These are phyloP conservation scores for Pituophis catenifer DNA, from an alignment of 2,113 vertebrate species.

Conservation along the genomic window DNA sequence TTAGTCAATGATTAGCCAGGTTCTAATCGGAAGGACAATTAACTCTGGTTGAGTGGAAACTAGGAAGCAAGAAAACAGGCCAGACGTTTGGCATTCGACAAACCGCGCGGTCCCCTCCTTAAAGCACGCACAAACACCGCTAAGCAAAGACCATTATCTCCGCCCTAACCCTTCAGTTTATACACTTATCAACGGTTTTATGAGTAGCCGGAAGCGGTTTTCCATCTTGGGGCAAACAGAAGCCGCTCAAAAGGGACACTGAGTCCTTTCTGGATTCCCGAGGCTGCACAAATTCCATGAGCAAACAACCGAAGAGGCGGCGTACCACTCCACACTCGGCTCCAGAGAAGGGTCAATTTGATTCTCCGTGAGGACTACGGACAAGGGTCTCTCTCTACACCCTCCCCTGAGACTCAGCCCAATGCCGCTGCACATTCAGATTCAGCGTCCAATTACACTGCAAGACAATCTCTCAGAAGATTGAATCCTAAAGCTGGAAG, in stretches of 20 bases:
- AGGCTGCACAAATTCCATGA: neutral
- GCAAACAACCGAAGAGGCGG: neutral
- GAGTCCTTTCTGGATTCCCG: neutral
- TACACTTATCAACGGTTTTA: neutral
- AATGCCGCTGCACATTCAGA: neutral
- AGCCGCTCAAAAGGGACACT: neutral
- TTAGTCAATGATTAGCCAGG: neutral
- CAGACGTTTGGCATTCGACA: neutral
- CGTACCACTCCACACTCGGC: neutral
- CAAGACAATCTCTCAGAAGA: neutral
- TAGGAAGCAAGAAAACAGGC: neutral
- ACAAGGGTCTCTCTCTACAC: neutral
- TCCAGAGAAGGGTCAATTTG: no score
- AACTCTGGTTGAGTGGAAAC: neutral
- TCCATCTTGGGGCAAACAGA: neutral
- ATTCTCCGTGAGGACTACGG: accelerated
- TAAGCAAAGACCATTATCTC: neutral
- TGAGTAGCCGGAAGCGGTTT: neutral
- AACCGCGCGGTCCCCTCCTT: neutral
- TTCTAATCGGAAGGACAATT: neutral
- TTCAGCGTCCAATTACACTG: neutral
- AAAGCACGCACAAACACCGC: neutral
- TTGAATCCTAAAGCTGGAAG: neutral
- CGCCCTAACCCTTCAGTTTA: neutral
- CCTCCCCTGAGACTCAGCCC: neutral